A percentile compares a stretch with the other conserved stretches of the same genome.
phyloP scores from a whole-genome alignment of 2,113 vertebrate species.

The Oncorhynchus masou region DNA sequence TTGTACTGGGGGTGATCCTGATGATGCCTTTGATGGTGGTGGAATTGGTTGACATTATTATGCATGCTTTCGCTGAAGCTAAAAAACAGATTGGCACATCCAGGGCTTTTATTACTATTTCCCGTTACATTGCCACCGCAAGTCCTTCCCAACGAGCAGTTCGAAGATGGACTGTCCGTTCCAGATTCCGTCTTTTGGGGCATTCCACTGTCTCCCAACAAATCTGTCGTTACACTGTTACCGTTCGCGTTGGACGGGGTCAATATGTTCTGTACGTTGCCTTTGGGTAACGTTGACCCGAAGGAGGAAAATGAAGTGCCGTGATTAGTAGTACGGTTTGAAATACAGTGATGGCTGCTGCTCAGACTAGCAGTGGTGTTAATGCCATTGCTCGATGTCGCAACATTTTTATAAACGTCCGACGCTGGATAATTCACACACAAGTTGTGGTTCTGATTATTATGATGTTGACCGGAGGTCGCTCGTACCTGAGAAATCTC shows the following conservation, averaged over 20 bases:
- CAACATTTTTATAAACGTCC: slow-evolving; percentile 72
- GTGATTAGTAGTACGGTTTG: slow-evolving; percentile 47
- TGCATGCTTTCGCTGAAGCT: slow-evolving; percentile 70
- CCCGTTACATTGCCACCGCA: slow-evolving; percentile 53
- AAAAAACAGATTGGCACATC: slow-evolving; percentile 55
- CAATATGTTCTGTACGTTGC: slow-evolving; percentile 42
- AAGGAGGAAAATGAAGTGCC: slow-evolving; percentile 49
- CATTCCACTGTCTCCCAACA: slow-evolving; percentile 63
- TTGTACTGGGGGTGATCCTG: slow-evolving; percentile 56
- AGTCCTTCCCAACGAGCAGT: slow-evolving; percentile 77
- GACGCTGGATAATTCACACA: slow-evolving; percentile 79
- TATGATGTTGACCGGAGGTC: slow-evolving; percentile 70
- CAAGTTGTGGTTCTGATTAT: slow-evolving; percentile 78
- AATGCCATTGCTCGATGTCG: slow-evolving; percentile 62
- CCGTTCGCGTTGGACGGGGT: slow-evolving; percentile 18
- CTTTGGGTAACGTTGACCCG: slow-evolving; percentile 50
- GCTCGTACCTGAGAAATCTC: slow-evolving; percentile 86
- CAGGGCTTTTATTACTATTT: slow-evolving; percentile 66
- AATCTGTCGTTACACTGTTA: slow-evolving; percentile 33
- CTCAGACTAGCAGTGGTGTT: slow-evolving; percentile 41
- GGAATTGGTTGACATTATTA: slow-evolving; percentile 71
- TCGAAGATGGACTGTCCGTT: slow-evolving; percentile 76
- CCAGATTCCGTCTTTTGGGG: slow-evolving; percentile 81
- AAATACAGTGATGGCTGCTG: slow-evolving; percentile 63
- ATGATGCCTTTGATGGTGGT: slow-evolving; percentile 51